Base-by-base conservation (phyloP, 2,797 vertebrate species). In the Xenentodon cancila region DNA sequence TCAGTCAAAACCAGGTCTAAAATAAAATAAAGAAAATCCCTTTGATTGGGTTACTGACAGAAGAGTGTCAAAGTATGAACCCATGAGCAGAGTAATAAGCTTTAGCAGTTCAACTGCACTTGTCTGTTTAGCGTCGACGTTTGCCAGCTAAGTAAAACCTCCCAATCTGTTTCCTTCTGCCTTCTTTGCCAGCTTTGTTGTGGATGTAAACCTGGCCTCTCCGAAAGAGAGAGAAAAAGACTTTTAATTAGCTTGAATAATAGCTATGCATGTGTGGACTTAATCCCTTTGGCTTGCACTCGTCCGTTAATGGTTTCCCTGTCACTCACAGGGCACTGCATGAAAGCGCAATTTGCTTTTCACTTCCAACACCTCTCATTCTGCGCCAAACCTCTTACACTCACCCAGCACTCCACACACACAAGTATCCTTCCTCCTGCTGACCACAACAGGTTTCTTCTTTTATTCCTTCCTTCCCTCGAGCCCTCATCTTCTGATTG, bases 191-290 rank as follows among this genome's bases (percentile, higher is more conserved):
- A 70, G 69, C 90, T 93, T 93, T 94, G 91, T 93, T 91, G 82
- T 84, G 30, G 83, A 84, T 65, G 82, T 86, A 91, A 92, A 89
- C 86, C 88, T 88, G 89, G 90, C 89, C 90, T 86, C 88, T 43
- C 57, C 53, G 73, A 40, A 40, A 40, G 13, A 40, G 13, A 16
- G 13, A 37, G 3, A 37, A 4, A 5, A 90, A 89, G 84, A 63
- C 62, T 76, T 90, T 92, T 93, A 94, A 94, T 94, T 93, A 94
- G 89, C 80, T 85, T 84, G 88, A 93, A 93, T 93, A 94, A 94
- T 93, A 91, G 93, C 91, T 75, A 84, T 87, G 87, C 91, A 92
- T 92, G 89, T 92, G 87, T 88, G 83, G 92, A 90, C 88, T 91
- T 94, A 94, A 94, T 93, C 93, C 92, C 88, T 83, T 90, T 81